phyloP scores from a whole-genome alignment of 2,113 vertebrate genomes.

The Siniperca knerii region DNA sequence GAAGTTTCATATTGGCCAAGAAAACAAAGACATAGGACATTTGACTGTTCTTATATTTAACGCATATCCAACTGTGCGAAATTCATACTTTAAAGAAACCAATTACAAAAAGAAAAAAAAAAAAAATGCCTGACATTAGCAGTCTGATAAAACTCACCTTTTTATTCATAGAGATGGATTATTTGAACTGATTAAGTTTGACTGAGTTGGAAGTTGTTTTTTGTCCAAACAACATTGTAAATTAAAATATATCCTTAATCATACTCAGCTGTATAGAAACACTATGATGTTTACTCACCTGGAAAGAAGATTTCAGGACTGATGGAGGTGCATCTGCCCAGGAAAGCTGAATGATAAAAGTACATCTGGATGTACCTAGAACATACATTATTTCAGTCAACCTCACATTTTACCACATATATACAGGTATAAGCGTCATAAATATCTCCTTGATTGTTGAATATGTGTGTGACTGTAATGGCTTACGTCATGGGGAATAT shows the following conservation, averaged over 20 bases:
- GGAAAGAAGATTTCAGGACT: slow-evolving; percentile 31
- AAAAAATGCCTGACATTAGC: not conserved
- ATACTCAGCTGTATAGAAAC: not conserved
- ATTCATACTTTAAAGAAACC: no score
- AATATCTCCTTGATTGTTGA: not conserved
- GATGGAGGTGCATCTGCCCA: slow-evolving; percentile 76
- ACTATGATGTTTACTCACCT: slow-evolving; percentile 42
- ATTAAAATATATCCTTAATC: not conserved
- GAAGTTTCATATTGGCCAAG: not conserved
- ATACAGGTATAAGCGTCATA: not conserved
- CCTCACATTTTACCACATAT: not conserved
- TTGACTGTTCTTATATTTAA: not conserved
- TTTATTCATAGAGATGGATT: not conserved
- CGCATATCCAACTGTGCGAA: no score
- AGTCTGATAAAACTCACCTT: not conserved
- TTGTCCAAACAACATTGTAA: not conserved
- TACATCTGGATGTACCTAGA: slow-evolving; percentile 65
- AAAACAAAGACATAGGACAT: not conserved
- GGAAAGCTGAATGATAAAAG: slow-evolving; percentile 48
- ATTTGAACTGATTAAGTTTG: not conserved
- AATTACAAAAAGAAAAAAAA: no score
- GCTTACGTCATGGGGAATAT: slow-evolving; percentile 74
- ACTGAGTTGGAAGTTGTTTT: not conserved
- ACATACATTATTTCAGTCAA: slow-evolving; percentile 19
- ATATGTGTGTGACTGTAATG: not conserved